These are phyloP conservation scores for Pelecanoides urinatrix DNA, from an alignment of 2,113 vertebrate genomes.

Conservation along the genomic window DNA sequence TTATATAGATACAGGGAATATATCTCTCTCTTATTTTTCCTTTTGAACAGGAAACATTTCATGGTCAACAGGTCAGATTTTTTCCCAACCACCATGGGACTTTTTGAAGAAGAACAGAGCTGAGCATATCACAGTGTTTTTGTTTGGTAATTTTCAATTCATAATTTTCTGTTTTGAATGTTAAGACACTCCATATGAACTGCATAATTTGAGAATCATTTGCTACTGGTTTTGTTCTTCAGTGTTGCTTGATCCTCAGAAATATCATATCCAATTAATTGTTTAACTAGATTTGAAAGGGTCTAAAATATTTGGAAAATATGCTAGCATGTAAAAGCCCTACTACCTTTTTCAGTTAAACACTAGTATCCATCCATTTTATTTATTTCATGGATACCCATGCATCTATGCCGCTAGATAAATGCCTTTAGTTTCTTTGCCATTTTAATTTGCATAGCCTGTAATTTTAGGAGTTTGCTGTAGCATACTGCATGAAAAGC, in stretches of 20 bases:
- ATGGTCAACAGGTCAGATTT: constrained; percentile 85
- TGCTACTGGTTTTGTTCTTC: not conserved
- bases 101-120: constrained; percentile 84
- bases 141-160: constrained; percentile 69
- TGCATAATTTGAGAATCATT: not conserved
- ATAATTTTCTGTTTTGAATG: not conserved
- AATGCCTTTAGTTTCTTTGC: not conserved
- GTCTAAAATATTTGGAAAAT: not conserved
- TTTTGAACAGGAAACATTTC: constrained; percentile 79
- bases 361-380: not conserved
- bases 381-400: not conserved
- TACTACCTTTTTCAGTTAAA: not conserved
- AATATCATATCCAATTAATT: not conserved
- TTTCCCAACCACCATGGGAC: constrained; percentile 85
- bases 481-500: not conserved
- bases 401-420: not conserved
- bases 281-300: not conserved
- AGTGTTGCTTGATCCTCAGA: not conserved
- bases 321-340: not conserved
- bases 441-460: not conserved
- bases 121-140: constrained; percentile 79
- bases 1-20: not conserved
- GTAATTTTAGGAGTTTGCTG: not conserved
- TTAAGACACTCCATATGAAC: not conserved
- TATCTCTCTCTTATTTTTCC: not conserved